These are phyloP conservation scores for Myathropa florea DNA, from an alignment of 2,888 invertebrate species.

Conservation along the genomic window DNA sequence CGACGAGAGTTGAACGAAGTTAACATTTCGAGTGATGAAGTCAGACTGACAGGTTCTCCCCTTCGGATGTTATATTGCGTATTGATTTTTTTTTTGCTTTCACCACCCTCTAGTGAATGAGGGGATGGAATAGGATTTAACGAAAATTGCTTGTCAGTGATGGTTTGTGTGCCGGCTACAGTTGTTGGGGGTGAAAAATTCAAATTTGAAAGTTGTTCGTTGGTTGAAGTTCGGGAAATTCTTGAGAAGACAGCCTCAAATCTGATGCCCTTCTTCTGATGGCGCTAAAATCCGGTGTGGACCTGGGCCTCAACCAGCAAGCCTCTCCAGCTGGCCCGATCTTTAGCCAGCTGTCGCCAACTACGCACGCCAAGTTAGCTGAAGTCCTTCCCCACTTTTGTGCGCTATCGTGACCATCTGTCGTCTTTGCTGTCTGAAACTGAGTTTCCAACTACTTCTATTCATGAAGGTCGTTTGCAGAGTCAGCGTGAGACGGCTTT, in stretches of 20 bases:
- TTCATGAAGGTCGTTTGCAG: conserved; percentile 98
- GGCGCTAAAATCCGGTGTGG: too few relatives aligned
- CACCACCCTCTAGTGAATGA: not conserved
- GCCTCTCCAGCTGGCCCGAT: too few relatives aligned
- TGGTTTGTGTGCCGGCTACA: conserved; percentile 12
- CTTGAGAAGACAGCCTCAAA: too few relatives aligned
- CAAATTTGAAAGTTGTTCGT: not conserved
- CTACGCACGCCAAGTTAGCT: too few relatives aligned
- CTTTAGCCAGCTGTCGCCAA: too few relatives aligned
- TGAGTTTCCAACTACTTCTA: conserved; percentile 95
- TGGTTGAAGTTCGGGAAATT: not conserved
- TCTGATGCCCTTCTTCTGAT: too few relatives aligned
- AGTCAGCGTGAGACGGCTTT: conserved; percentile 97
- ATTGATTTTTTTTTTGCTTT: conserved; percentile 35
- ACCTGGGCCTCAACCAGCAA: too few relatives aligned
- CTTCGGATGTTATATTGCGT: conserved; percentile 25
- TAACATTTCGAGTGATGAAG: conserved; percentile 66
- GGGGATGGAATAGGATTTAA: conserved; percentile 12
- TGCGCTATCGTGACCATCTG: conserved; percentile 80
- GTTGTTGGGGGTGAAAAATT: not conserved
- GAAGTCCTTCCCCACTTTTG: too few relatives aligned
- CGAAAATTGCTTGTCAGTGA: conserved; percentile 6
- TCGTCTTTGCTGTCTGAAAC: conserved; percentile 91
- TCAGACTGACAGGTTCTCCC: conserved; percentile 62
- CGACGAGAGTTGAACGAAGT: conserved; percentile 43